Conservation (phyloP, 2,888 invertebrate genomes). For the Hipparchia semele region DNA sequence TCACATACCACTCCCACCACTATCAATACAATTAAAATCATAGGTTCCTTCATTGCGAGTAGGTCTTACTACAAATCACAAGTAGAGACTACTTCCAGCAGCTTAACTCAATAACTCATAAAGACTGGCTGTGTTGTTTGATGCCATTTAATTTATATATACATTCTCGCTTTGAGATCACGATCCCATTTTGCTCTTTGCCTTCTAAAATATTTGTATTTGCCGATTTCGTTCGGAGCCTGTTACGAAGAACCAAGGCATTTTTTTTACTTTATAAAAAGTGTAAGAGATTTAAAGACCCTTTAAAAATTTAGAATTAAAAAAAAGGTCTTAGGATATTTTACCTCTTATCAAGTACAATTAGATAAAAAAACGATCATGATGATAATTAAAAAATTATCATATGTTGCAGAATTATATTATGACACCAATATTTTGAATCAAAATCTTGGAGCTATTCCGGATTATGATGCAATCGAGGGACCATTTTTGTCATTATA, state of each 20-base stretch:
- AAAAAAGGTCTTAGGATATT: neutral
- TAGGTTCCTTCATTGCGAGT: slow-evolving; percentile 3
- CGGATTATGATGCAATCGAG: too few relatives aligned
- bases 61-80: neutral
- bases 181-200: neutral
- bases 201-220: neutral
- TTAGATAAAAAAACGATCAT: too few relatives aligned
- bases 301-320: too few relatives aligned
- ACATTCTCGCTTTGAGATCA: slow-evolving; percentile 2
- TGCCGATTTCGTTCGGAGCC: neutral
- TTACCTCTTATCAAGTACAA: neutral
- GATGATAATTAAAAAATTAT: too few relatives aligned
- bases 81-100: neutral
- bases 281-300: too few relatives aligned
- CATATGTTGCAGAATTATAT: too few relatives aligned
- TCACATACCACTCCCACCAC: slow-evolving; percentile 12
- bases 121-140: slow-evolving; percentile 4
- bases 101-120: neutral
- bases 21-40: neutral
- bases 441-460: too few relatives aligned
- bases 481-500: too few relatives aligned
- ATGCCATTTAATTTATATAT: slow-evolving; percentile 10
- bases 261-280: too few relatives aligned
- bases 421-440: too few relatives aligned
- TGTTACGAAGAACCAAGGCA: neutral